Base-by-base conservation (phyloP, 1,140 invertebrate species). In the Catajapyx aquilonaris region DNA sequence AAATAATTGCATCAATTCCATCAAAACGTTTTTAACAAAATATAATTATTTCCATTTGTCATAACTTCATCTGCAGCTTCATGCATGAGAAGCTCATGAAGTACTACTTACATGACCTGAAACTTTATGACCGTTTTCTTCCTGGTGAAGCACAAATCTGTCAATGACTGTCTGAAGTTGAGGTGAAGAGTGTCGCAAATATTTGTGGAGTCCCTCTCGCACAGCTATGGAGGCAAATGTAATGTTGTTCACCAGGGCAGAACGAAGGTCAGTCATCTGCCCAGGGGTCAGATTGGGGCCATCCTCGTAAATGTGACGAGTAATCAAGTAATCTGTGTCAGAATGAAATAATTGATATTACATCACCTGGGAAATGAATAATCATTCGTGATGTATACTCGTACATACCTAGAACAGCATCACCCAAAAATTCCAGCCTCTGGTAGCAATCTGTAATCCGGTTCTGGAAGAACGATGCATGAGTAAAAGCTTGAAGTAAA, bases 351-450 rank as follows among this genome's bases (percentile, higher is more conserved):
- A n/a, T n/a, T n/a, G n/a, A n/a, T n/a, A n/a, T n/a, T n/a, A n/a
- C n/a, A n/a, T n/a, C n/a, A n/a, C n/a, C n/a, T n/a, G n/a, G n/a
- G n/a, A n/a, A n/a, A n/a, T n/a, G n/a, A n/a, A n/a, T n/a, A n/a
- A n/a, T n/a, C n/a, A n/a, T n/a, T n/a, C n/a, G n/a, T n/a, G n/a
- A n/a, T n/a, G n/a, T n/a, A n/a, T n/a, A n/a, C n/a, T n/a, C n/a
- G n/a, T n/a, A n/a, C 35, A 46, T 53, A 66, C 64, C 65, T 23
- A 96, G 60, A 23, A n/a, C n/a, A n/a, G n/a, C n/a, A n/a, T n/a
- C n/a, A n/a, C n/a, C n/a, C n/a, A n/a, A n/a, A n/a, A n/a, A 97
- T 73, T 3, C 91, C 88, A 66, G 96, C 91, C 90, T 66, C 53
- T 97, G 85, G 57, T 96, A 96, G 51, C 83, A 88, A 45, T 79